A percentile compares a stretch with the other conserved stretches of the same genome.
Evolutionary conservation across 2,888 invertebrate species (phyloP).

Genomic region (Capitulum mitella): DNA sequence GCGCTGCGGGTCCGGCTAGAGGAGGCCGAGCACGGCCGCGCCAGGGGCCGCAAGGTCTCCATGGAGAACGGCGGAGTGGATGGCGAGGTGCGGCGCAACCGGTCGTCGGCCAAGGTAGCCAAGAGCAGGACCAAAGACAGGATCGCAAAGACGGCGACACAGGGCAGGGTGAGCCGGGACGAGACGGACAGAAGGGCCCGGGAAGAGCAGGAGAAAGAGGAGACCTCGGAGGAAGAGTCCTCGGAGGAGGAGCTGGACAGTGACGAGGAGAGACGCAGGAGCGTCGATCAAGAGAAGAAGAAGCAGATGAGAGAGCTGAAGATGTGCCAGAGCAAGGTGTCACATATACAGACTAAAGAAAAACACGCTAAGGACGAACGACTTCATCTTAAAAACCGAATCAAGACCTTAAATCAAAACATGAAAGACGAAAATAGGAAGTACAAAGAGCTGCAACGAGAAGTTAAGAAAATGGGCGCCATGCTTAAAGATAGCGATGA

Average conservation of each 20-base stretch:
- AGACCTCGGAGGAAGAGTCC: constrained; percentile 57
- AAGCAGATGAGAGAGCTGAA: constrained; percentile 61
- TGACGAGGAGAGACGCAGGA: constrained; percentile 34
- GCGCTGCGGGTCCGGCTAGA: constrained; percentile 1
- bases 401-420: constrained; percentile 67
- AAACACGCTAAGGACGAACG: constrained; percentile 58
- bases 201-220: constrained; percentile 41
- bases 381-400: constrained; percentile 64
- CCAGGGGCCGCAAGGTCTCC: not conserved
- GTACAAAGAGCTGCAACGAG: constrained; percentile 72
- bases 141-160: not conserved
- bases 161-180: not conserved
- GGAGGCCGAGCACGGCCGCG: not conserved
- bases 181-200: constrained; percentile 49
- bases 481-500: constrained; percentile 26
- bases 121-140: not conserved
- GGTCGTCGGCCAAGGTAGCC: not conserved
- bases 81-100: not conserved
- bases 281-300: constrained; percentile 48
- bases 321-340: constrained; percentile 51
- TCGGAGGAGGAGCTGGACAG: constrained; percentile 42
- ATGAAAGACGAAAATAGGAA: constrained; percentile 68
- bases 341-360: constrained; percentile 29
- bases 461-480: constrained; percentile 71
- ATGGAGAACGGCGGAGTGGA: not conserved